Base-by-base conservation (phyloP, 2,113 vertebrate genomes). In the Sminthopsis crassicaudata region DNA sequence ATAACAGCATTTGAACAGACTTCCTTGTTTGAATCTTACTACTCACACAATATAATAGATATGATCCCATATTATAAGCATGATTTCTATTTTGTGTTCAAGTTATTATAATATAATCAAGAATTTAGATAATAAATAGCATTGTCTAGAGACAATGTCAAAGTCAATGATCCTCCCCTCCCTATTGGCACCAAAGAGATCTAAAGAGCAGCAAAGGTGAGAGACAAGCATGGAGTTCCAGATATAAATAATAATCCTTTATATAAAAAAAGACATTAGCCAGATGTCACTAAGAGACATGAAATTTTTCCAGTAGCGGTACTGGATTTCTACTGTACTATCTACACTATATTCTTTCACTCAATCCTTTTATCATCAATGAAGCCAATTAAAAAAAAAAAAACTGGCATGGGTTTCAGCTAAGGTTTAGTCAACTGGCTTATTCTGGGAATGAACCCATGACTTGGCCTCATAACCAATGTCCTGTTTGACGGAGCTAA, bases 381-480 rank as follows among this genome's bases (percentile, higher is more conserved):
- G 46, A 42, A 88, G 92, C 16, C 53, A 52, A 30, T 54, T 54
- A 30, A 12, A 30, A 36, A 67, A 48, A 48, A 48, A 24, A 51
- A 55, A 67, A 6, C 26, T 84, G 30, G 51, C 67, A 84, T 22
- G n/a, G 4, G 8, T 84, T 84, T 42, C n/a, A 42, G n/a, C 7
- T 84, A 92, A 53, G n/a, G 2, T 96, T 93, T 36, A 84, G 46
- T 48, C 96, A 48, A 90, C 30, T 90, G 93, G 95, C n/a, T 25
- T 95, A 30, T 46, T 50, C 16, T 54, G 88, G 60, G 67, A 89
- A 95, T 91, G 30, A 98, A 92, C 90, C 57, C 95, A 57, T 4
- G 3, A 19, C 22, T 6, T 52, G 91, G 8, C 3, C 25, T 91
- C 90, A 92, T 94, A 57, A 93, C n/a, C 84, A 90, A 27, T 46